Conservation (phyloP, 2,888 invertebrate genomes). For the Ganaspis brasiliensis region DNA sequence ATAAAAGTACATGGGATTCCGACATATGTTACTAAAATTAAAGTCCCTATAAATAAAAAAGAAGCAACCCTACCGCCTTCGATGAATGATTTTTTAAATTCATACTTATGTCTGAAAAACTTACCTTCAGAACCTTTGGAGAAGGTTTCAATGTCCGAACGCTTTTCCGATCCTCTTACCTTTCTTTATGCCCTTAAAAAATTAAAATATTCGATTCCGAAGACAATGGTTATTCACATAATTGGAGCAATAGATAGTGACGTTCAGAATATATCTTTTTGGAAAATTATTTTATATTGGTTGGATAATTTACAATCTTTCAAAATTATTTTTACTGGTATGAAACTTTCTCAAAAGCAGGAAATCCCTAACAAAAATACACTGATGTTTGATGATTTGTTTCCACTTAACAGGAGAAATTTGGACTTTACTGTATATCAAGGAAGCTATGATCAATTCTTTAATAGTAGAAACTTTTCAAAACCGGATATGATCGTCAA, state of each 20-base stretch:
- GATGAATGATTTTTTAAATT: not conserved
- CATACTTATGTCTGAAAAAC: no score
- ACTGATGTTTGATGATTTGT: no score
- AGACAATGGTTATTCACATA: conserved; percentile 70
- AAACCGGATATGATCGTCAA: not conserved
- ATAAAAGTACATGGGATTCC: not conserved
- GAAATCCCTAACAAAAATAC: no score
- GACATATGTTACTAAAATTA: no score
- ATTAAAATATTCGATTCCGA: conserved; percentile 52
- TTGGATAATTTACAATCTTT: conserved; percentile 64
- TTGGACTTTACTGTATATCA: not conserved
- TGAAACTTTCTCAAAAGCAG: no score
- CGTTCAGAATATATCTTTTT: no score
- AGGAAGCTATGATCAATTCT: not conserved
- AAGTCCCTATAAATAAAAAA: not conserved
- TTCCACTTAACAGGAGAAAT: no score
- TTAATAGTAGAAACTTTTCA: not conserved
- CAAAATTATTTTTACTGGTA: conserved; percentile 72
- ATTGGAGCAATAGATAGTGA: conserved; percentile 75
- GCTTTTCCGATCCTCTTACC: conserved; percentile 71
- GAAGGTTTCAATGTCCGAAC: conserved; percentile 56
- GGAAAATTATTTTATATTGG: conserved; percentile 77
- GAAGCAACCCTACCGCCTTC: not conserved
- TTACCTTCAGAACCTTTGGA: not conserved
- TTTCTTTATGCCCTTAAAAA: conserved; percentile 68